Conservation (phyloP, 2,888 invertebrate genomes). For the Gymnoscelis rufifasciata region DNA sequence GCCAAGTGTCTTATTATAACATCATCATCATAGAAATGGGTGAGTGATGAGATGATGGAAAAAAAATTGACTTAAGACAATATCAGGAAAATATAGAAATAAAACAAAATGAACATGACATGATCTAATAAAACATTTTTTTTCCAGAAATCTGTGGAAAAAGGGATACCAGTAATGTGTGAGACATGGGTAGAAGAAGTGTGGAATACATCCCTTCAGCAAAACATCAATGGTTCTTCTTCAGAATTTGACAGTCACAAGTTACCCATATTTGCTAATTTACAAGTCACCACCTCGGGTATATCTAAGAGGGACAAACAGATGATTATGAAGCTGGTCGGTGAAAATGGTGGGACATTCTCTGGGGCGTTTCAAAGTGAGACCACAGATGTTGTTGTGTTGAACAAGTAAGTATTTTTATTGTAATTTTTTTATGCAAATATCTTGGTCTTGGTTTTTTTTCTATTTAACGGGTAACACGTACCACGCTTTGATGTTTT, state of each 20-base stretch:
- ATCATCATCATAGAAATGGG: too few relatives aligned
- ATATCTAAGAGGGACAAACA: slow-evolving; percentile 81
- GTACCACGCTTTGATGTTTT: too few relatives aligned
- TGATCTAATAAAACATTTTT: not conserved
- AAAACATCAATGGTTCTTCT: slow-evolving; percentile 82
- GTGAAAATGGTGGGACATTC: slow-evolving; percentile 84
- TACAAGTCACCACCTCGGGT: slow-evolving; percentile 89
- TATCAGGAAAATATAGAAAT: too few relatives aligned
- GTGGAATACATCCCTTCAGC: slow-evolving; percentile 84
- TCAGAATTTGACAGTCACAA: slow-evolving; percentile 79
- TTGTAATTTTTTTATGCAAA: not conserved
- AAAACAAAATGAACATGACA: too few relatives aligned
- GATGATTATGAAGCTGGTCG: slow-evolving; percentile 82
- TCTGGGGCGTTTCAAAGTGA: slow-evolving; percentile 73
- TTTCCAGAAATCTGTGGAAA: slow-evolving; percentile 82
- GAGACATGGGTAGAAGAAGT: slow-evolving; percentile 89
- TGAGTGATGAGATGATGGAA: too few relatives aligned
- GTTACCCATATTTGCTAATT: slow-evolving; percentile 86
- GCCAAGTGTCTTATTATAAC: too few relatives aligned
- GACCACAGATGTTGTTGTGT: slow-evolving; percentile 76
- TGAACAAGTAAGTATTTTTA: slow-evolving; percentile 69
- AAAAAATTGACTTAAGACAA: too few relatives aligned
- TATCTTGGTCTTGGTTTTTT: too few relatives aligned
- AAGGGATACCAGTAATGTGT: slow-evolving; percentile 85
- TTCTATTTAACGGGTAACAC: too few relatives aligned